These are phyloP conservation scores for Astropecten irregularis DNA, from an alignment of 53 echinoderm and acorn worm genomes.

Conservation along the genomic window DNA sequence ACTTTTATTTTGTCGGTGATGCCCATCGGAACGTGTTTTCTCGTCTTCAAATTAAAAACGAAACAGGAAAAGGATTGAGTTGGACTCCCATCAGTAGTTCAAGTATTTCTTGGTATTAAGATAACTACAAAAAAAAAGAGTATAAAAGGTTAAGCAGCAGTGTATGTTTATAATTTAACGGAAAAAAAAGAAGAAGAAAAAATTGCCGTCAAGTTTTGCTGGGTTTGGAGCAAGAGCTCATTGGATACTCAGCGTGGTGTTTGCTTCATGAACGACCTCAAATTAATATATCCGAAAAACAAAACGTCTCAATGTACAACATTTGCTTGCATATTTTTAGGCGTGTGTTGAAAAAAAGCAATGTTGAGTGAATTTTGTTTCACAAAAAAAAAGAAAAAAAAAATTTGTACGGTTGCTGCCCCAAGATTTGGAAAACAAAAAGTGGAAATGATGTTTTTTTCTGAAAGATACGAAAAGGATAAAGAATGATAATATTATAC, in stretches of 20 bases:
- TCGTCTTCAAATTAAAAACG: neutral
- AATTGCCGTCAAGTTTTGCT: constrained; percentile 13
- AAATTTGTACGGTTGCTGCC: too few relatives aligned
- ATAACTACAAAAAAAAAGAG: constrained; percentile 1
- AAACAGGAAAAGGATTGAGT: neutral
- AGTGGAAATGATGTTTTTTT: too few relatives aligned
- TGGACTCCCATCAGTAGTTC: constrained; percentile 16
- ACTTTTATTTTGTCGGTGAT: too few relatives aligned
- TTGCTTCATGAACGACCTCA: neutral
- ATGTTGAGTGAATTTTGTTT: too few relatives aligned
- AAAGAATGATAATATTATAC: neutral
- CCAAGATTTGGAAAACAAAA: too few relatives aligned
- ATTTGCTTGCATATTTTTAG: too few relatives aligned
- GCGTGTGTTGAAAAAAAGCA: too few relatives aligned
- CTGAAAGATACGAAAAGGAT: too few relatives aligned
- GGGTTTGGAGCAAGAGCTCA: constrained; percentile 22
- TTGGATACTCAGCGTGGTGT: neutral
- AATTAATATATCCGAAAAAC: too few relatives aligned
- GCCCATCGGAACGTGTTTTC: too few relatives aligned
- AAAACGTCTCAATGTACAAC: too few relatives aligned
- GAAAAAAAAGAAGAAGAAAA: constrained; percentile 16
- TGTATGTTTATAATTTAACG: constrained; percentile 46
- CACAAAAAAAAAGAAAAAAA: too few relatives aligned
- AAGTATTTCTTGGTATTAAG: constrained; percentile 32
- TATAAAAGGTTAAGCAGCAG: constrained; percentile 22